Percentiles rank a stretch among this genome's conserved stretches.
Conservation (phyloP, 2,888 invertebrate genomes). For the Nebria salina region DNA sequence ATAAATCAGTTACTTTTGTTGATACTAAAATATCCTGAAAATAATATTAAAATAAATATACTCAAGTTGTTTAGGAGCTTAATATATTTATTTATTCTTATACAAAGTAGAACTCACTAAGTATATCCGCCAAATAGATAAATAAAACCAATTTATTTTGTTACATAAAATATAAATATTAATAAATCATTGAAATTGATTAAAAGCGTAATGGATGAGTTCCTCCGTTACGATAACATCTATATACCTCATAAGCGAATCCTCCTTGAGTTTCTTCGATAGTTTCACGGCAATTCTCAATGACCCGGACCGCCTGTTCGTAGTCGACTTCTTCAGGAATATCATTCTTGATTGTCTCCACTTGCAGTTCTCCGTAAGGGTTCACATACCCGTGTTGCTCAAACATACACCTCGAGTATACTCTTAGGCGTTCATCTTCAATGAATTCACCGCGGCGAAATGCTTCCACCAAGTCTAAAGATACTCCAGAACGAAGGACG, state of each 20-base stretch:
- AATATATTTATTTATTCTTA: too few relatives aligned
- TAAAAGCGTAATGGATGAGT: constrained; percentile 30
- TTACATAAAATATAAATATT: too few relatives aligned
- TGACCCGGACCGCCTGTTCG: constrained; percentile 27
- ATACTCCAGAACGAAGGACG: constrained; percentile 37
- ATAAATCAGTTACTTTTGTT: too few relatives aligned
- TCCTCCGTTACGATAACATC: constrained; percentile 47
- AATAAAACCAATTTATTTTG: too few relatives aligned
- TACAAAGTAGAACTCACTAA: too few relatives aligned
- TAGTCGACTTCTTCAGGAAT: constrained; percentile 30
- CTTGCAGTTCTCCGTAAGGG: constrained; percentile 38
- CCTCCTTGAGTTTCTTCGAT: constrained; percentile 43
- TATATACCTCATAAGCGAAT: constrained; percentile 46
- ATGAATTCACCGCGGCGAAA: constrained; percentile 46
- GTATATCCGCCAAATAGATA: too few relatives aligned
- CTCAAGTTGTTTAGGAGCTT: too few relatives aligned
- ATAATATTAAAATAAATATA: too few relatives aligned
- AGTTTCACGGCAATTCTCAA: constrained; percentile 39
- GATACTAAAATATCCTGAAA: too few relatives aligned
- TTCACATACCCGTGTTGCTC: constrained; percentile 41
- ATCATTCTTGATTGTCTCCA: constrained; percentile 36
- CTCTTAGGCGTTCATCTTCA: constrained; percentile 39
- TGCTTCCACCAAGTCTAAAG: constrained; percentile 38
- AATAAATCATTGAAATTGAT: neutral
- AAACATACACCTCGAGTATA: constrained; percentile 46